A percentile compares a stretch with the other conserved stretches of the same genome.
Evolutionary conservation across 2,797 vertebrate genomes (phyloP).

Genomic region (Anolis apletophallus): DNA sequence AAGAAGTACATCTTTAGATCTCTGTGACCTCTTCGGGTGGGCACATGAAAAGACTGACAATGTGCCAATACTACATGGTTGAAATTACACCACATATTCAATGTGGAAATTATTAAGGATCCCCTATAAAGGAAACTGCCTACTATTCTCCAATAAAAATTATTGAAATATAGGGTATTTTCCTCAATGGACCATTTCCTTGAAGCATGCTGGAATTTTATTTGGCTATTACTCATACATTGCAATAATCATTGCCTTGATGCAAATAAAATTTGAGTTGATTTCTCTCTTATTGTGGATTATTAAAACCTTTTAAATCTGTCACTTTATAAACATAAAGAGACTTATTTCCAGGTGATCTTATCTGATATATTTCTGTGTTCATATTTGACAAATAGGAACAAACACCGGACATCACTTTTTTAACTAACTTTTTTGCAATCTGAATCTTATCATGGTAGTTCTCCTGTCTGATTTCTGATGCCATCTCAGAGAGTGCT

Average conservation of each 20-base stretch:
- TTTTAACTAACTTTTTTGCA: constrained; percentile 75
- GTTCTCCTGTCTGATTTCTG: constrained; percentile 79
- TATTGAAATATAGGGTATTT: neutral
- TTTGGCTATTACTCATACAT: neutral
- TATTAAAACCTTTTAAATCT: neutral
- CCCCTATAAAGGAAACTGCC: neutral
- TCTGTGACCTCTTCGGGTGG: neutral
- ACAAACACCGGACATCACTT: neutral
- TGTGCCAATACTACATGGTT: neutral
- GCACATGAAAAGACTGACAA: neutral
- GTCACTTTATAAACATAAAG: neutral
- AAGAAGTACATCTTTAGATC: neutral
- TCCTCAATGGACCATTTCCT: neutral
- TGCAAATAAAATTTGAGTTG: too few species aligned
- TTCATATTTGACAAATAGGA: neutral
- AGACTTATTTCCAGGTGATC: neutral
- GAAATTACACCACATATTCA: neutral
- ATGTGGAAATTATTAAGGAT: neutral
- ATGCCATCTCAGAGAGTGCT: constrained; percentile 82
- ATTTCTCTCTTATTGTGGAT: neutral
- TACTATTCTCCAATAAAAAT: neutral
- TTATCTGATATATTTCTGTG: neutral
- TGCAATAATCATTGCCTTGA: too few species aligned
- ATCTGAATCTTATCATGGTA: constrained; percentile 85
- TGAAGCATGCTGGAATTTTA: neutral